Conservation (phyloP, 2,888 invertebrate genomes). For the Amaurobius ferox region DNA sequence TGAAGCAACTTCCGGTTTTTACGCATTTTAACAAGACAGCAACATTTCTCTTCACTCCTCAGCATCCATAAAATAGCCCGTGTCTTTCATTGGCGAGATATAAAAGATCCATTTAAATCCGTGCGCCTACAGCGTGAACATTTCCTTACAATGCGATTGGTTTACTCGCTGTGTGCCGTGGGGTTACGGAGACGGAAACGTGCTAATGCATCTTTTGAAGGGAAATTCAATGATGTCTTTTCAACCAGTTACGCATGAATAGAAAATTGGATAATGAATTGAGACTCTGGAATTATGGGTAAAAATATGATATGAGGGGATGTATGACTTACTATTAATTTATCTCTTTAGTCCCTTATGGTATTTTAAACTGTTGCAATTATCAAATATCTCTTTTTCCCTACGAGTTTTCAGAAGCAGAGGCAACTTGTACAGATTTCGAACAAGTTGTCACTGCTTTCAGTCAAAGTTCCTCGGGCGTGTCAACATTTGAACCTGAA, state of each 20-base stretch:
- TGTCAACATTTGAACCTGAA: too few relatives aligned
- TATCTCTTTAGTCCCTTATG: too few relatives aligned
- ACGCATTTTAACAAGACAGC: not conserved
- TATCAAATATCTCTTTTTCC: too few relatives aligned
- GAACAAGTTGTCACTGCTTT: too few relatives aligned
- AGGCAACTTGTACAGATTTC: too few relatives aligned
- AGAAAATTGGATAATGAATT: not conserved
- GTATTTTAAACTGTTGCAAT: too few relatives aligned
- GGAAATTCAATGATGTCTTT: conserved; percentile 20
- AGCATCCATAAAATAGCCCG: not conserved
- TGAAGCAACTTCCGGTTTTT: not conserved
- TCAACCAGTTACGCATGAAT: not conserved
- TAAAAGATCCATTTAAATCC: conserved; percentile 58
- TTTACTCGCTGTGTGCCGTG: not conserved
- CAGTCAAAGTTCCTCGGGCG: too few relatives aligned
- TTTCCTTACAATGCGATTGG: not conserved
- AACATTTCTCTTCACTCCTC: not conserved
- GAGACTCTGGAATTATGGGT: not conserved
- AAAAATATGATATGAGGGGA: too few relatives aligned
- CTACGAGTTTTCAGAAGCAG: too few relatives aligned
- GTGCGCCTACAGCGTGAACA: conserved; percentile 30
- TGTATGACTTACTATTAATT: too few relatives aligned
- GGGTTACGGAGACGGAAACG: conserved; percentile 36
- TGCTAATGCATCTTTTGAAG: conserved; percentile 65
- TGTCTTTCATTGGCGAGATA: conserved; percentile 29